Base-by-base conservation (phyloP, 2,888 invertebrate genomes). In the Rhagium mordax region DNA sequence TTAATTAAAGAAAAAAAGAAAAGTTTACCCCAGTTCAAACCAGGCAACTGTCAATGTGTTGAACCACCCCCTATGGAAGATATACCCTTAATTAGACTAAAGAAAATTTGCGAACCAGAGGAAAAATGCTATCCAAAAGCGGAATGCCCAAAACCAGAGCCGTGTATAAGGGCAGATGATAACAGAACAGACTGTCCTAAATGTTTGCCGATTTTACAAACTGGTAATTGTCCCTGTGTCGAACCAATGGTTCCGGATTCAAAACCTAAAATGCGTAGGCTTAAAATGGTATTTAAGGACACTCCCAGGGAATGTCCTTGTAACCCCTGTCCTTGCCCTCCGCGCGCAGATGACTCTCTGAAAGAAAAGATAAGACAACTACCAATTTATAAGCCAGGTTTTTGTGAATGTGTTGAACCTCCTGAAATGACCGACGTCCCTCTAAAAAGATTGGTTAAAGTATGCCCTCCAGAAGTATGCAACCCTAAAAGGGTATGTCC, bases 31-130 rank as follows among this genome's bases (percentile, higher is more conserved):
- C 72, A 70, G 0, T 75, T 74, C 27, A 66, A 66, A 16, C 74
- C 78, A 2, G 71, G 70, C 0, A 72, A 77, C 0, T 82, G 82
- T 48, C 65, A 24, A 1, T 82, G 82, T 18, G 55, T 82, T 2
- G 75, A 79, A 64, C 77, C 78, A 3, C 77, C 79, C 8, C 70
- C 70, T 10, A 65, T 80, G 76, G 29, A 53, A 5, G 76, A 79
- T 47, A 78, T 80, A 2, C 75, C 75, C 7, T 29, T 78, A n/a
- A 66, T 68, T 21, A 67, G 76, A 49, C 70, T 78, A 20, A 62
- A 74, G 16, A 76, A 75, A 53, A 51, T 62, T 3, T 78, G 78
- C 41, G 59, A 59, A 15, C 75, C 75, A 1, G 72, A 70, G 18
- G 65, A 65, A n/a, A 61, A 60, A 10, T 72, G 76, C 29, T 20